Base-by-base conservation (phyloP, 2,113 vertebrate species). In the Protobothrops flavoviridis region DNA sequence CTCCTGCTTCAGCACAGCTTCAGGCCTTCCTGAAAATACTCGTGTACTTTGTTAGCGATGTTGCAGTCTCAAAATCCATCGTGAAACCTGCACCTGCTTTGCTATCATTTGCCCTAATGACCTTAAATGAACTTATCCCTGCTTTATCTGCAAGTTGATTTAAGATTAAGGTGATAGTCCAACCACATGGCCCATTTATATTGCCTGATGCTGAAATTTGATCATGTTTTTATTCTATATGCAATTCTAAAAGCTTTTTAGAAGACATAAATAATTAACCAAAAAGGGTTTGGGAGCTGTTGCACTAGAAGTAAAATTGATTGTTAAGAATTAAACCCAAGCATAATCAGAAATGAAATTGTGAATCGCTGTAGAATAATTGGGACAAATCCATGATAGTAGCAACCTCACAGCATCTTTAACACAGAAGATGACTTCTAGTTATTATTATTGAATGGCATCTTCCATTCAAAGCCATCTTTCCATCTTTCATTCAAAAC, bases 201-300 rank as follows among this genome's bases (percentile, higher is more conserved):
- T 97, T 97, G 95, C 96, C 96, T 97, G 97, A 96, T 96, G 95
- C 92, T 97, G 96, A 97, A 96, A 97, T 95, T 94, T 96, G 92
- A 97, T 97, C 96, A 96, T 97, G 95, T 97, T 97, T 97, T 97
- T 45, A 96, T 97, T 97, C 96, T 96, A 96, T 96, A 97, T 95
- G 93, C 96, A 97, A 97, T 97, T 97, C 94, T 97, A 96, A 98
- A 97, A 97, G 95, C 97, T 97, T 98, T 97, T 96, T 4, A 94
- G 92, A 92, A 95, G 95, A 95, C 89, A 96, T 96, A 91, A 97
- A 97, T 97, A 97, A 97, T 97, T 97, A 97, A 95, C 96, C 97
- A 94, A 92, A 94, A 96, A 43, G 74, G 33, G 90, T 97, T 94
- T 97, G 93, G 95, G 96, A 93, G 94, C 96, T 97, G 96, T 97